A percentile compares a stretch with the other conserved stretches of the same genome.
phyloP scores from a whole-genome alignment of 2,797 vertebrate species.

The Myotis vivesi region DNA sequence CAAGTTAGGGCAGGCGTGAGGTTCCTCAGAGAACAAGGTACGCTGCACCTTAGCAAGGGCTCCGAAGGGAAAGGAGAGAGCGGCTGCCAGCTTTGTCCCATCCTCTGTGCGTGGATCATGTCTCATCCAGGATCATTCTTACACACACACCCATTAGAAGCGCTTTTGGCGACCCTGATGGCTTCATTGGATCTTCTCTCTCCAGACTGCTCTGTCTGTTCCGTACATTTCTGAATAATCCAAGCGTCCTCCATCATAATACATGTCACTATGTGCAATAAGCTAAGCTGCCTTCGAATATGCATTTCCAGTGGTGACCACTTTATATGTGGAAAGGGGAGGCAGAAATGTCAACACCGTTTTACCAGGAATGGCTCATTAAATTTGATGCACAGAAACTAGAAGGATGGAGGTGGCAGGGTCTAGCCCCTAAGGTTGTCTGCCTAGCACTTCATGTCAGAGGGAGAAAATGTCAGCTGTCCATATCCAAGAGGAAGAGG shows the following conservation, averaged over 20 bases:
- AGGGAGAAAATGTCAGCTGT: neutral
- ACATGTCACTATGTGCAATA: neutral
- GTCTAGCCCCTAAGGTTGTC: no score
- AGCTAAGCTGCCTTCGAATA: neutral
- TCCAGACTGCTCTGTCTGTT: neutral
- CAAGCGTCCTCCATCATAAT: neutral
- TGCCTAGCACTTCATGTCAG: neutral
- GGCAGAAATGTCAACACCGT: neutral
- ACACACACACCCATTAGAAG: neutral
- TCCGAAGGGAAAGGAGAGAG: neutral
- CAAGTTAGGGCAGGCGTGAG: neutral
- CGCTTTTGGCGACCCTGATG: neutral
- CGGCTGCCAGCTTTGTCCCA: neutral
- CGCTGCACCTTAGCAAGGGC: neutral
- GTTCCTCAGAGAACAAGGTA: neutral
- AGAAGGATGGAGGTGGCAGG: neutral
- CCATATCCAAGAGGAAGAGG: neutral
- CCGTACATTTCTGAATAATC: neutral
- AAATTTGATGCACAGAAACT: neutral
- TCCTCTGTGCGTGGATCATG: neutral
- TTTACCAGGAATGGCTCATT: neutral
- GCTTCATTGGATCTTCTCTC: neutral
- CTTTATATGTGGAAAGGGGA: neutral
- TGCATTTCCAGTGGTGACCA: neutral
- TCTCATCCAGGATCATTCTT: neutral